A percentile compares a stretch with the other conserved stretches of the same genome.
These are phyloP conservation scores for Tetanocera ferruginea DNA, from an alignment of 2,888 invertebrate species.

Conservation along the genomic window DNA sequence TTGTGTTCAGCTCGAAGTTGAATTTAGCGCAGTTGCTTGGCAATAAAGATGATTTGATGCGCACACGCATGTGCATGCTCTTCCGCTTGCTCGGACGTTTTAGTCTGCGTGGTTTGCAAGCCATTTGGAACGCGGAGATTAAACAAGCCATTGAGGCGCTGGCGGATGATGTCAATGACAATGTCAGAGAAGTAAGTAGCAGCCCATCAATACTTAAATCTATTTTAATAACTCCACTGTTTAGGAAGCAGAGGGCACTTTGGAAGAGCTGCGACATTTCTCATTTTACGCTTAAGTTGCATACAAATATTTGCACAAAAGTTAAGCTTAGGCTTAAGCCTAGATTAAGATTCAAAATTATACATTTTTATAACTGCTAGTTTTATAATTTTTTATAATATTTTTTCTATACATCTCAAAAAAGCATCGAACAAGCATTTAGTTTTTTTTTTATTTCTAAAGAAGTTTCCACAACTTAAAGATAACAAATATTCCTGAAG, in stretches of 20 bases:
- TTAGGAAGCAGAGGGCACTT: conserved; percentile 64
- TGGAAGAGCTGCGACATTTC: conserved; percentile 67
- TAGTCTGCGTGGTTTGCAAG: conserved; percentile 75
- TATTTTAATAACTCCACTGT: conserved; percentile 42
- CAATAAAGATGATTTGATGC: conserved; percentile 72
- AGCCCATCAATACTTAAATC: not conserved
- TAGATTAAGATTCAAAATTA: not conserved
- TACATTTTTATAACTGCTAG: not conserved
- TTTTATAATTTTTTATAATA: conserved; percentile 11
- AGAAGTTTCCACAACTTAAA: not conserved
- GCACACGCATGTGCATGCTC: conserved; percentile 80
- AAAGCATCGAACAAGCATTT: not conserved
- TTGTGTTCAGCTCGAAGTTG: conserved; percentile 73
- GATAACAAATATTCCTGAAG: not conserved
- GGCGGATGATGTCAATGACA: conserved; percentile 58
- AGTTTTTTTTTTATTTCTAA: not conserved
- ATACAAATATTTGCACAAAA: not conserved
- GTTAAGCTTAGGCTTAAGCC: no score
- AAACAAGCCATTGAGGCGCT: conserved; percentile 61
- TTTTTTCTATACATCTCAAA: not conserved
- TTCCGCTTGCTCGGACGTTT: conserved; percentile 78
- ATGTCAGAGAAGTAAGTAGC: conserved; percentile 56
- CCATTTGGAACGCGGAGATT: conserved; percentile 62
- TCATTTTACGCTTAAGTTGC: conserved; percentile 60
- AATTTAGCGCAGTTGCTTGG: conserved; percentile 74